Base-by-base conservation (phyloP, 2,113 vertebrate species). In the Macquaria ambigua region DNA sequence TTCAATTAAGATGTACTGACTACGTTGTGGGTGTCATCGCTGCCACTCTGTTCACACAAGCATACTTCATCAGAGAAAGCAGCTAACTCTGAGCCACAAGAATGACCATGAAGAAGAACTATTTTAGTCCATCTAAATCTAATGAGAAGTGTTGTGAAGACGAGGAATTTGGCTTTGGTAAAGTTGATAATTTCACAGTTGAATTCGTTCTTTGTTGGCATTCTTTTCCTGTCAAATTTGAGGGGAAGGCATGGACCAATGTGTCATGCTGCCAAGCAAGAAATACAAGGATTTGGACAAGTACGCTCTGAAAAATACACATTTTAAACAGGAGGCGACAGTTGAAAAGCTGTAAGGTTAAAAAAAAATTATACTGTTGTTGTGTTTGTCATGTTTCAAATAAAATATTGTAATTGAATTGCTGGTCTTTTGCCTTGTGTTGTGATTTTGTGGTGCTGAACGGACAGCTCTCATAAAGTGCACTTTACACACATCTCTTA, bases 181-280 rank as follows among this genome's bases (percentile, higher is more conserved):
- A 83, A 90, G 79, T 61, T 50, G 64, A 82, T 74, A 76, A 88
- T 92, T 92, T 88, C 70, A 79, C 87, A 87, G 77, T 31, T 20
- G 71, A 90, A 74, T 70, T 73, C 14, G 41, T 78, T 90, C 39
- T 70, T 70, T 70, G 69, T 71, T 85, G 79, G 86, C 83, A 70
- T 81, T 88, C 46, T 88, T 53, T 79, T 63, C 67, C 77, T 82
- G 76, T 90, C 79, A 86, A 56, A 73, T 90, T 85, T 82, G 68
- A 82, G 70, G 12, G 59, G 79, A 31, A 87, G 64, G 73, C 46
- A 59, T 41, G 71, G 62, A 84, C 66, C 82, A 82, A 77, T 76
- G 66, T 84, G 71, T 89, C 68, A 59, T 15, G 67, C 71, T 88
- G 81, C 74, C 88, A 90, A 90, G 69, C 37, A 39, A 79, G 52